phyloP scores from a whole-genome alignment of 2,797 vertebrate genomes.

The Alosa sapidissima region DNA sequence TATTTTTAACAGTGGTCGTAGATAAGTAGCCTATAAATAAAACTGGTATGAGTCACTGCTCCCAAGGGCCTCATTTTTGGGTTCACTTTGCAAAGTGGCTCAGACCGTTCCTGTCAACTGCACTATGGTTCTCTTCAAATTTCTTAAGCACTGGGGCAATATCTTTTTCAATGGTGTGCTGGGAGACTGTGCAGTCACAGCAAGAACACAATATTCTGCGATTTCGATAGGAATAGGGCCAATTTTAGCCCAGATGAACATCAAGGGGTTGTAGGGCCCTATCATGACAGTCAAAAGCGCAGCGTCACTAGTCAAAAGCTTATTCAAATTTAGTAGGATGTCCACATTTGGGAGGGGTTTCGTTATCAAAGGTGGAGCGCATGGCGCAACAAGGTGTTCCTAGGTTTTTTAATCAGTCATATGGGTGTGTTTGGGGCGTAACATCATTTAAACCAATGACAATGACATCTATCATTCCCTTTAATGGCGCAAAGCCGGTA shows the following conservation, averaged over 20 bases:
- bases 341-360: too few relatives aligned
- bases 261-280: neutral
- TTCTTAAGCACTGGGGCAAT: neutral
- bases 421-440: too few relatives aligned
- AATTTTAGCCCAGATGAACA: neutral
- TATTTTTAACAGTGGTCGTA: conserved; percentile 15
- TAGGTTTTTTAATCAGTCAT: too few relatives aligned
- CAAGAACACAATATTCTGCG: conserved; percentile 11
- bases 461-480: too few relatives aligned
- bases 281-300: too few relatives aligned
- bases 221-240: neutral
- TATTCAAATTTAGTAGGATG: too few relatives aligned
- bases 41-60: conserved; percentile 35
- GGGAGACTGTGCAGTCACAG: neutral
- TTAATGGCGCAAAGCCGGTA: too few relatives aligned
- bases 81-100: conserved; percentile 11
- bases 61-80: conserved; percentile 17
- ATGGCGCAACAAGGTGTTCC: too few relatives aligned
- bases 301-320: too few relatives aligned
- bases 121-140: neutral
- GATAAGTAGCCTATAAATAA: conserved; percentile 24
- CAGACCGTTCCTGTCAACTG: conserved; percentile 22
- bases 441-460: too few relatives aligned
- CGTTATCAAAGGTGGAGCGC: too few relatives aligned
- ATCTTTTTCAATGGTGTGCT: neutral